Evolutionary conservation across 2,888 invertebrate species (phyloP), one percentile per base, ranked within the genome.

Genomic region (Habrosyne pyritoides): DNA sequence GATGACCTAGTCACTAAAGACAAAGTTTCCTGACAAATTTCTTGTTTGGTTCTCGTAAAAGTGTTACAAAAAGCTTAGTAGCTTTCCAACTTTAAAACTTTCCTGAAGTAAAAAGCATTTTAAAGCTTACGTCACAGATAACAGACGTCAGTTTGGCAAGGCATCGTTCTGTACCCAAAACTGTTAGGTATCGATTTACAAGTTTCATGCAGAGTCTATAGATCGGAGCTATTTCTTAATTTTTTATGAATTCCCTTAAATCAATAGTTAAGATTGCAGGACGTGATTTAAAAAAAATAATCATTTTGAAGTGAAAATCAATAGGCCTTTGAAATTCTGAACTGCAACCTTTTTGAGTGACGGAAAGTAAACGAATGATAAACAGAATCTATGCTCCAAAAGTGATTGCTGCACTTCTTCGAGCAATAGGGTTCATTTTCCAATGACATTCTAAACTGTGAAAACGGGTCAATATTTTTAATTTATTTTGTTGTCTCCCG

Each of bases 121-220:
- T 21, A 28, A 28, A 28, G 50, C 18, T 50, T 22, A 28, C 50
- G 50, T 50, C 50, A 50, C 6, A 50, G 50, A 50, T 50, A 50
- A 28, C 50, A 5, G 50, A 50, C 50, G 50, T 50, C 49, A 50
- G 10, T 10, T 10, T 10, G 21, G 21, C n/a, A 12, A 10, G 47
- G 48, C 50, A 28, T 18, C 50, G n/a, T 28, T 30, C 28, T 28
- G 50, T 50, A 28, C 14, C 28, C 28, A 50, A 50, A 50, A 42
- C 42, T 42, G 42, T 42, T 18, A n/a, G 12, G 2, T 14, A 36
- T n/a, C 36, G 14, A 18, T n/a, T 12, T 18, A 12, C 14, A 18
- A 18, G 42, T 42, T 42, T 33, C 12, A 33, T n/a, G 30, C 6
- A 33, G 42, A 18, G 0, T 4, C 42, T 42, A 18, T 42, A 8